Base-by-base conservation (phyloP, 2,888 invertebrate genomes). In the Tanytarsus gracilentus region DNA sequence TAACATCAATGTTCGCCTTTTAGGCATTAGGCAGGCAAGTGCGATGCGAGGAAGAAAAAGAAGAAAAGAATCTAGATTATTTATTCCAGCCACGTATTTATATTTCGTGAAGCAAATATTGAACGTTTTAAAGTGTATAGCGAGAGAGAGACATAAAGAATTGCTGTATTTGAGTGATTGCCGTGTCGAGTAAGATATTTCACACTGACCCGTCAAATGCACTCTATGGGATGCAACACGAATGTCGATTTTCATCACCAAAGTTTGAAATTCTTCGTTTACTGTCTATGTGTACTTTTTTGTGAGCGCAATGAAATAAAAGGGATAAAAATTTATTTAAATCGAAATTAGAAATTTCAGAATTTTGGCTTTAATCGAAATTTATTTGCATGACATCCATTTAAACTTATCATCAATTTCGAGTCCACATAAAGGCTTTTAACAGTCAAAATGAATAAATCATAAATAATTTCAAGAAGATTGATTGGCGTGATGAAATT, bases 161-260 rank as follows among this genome's bases (percentile, higher is more conserved):
- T 23, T 18, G 44, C 44, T 44, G 18, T n/a, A 44, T 44, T 44
- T 44, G 9, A 44, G 44, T 9, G 23, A 44, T 23, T 44, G 44
- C 23, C 11, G 18, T 44, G 44, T 23, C 44, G 30, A 29, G 14
- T 40, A 58, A 58, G 48, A 60, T 50, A 60, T 60, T 60, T 60
- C 60, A 60, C 60, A 60, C 60, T 60, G 60, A 48, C 60, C 60
- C 48, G 60, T 60, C 60, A 60, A 60, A 60, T 26, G 49, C 49
- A 49, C 26, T 49, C 26, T 25, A 49, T 14, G 49, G 25, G 25
- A 26, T n/a, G n/a, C n/a, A n/a, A 16, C 40, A 11, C 5, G 40
- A 40, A 11, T 16, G 48, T 48, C 21, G 48, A 11, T 23, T 48
- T 48, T 48, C 9, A 29, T 7, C 50, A 50, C 8, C 3, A n/a